phyloP scores from a whole-genome alignment of 1,140 invertebrate species.

The Anthonomus grandis region DNA sequence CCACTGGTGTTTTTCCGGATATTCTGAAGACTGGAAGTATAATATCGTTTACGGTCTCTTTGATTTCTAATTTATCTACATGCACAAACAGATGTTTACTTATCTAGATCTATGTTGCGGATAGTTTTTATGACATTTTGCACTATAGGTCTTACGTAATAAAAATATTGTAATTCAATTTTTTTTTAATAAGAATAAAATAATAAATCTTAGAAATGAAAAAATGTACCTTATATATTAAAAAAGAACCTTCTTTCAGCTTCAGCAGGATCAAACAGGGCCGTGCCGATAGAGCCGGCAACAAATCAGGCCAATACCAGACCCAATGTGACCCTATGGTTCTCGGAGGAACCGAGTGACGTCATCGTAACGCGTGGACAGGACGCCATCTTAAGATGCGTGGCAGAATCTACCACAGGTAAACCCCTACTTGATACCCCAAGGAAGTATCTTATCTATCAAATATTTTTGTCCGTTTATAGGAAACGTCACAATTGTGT shows the following conservation, averaged over 20 bases:
- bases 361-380: slow-evolving; percentile 35
- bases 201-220: no score
- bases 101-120: no score
- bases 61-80: no score
- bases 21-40: no score
- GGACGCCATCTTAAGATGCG: slow-evolving; percentile 33
- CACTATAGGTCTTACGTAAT: no score
- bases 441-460: slow-evolving; percentile 1
- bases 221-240: no score
- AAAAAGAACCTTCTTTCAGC: slow-evolving; percentile 12
- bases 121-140: no score
- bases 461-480: not conserved
- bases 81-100: no score
- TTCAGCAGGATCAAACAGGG: slow-evolving; percentile 15
- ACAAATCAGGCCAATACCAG: slow-evolving; percentile 1
- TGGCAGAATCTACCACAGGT: slow-evolving; percentile 28
- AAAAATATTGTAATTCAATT: no score
- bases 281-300: slow-evolving; percentile 8
- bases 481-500: slow-evolving; percentile 32
- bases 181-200: no score
- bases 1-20: no score
- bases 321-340: slow-evolving; percentile 16
- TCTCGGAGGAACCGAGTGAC: slow-evolving; percentile 36
- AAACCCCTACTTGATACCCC: not conserved
- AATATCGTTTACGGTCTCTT: no score